phyloP scores from a whole-genome alignment of 2,797 vertebrate species.

The Phataginus tricuspis region DNA sequence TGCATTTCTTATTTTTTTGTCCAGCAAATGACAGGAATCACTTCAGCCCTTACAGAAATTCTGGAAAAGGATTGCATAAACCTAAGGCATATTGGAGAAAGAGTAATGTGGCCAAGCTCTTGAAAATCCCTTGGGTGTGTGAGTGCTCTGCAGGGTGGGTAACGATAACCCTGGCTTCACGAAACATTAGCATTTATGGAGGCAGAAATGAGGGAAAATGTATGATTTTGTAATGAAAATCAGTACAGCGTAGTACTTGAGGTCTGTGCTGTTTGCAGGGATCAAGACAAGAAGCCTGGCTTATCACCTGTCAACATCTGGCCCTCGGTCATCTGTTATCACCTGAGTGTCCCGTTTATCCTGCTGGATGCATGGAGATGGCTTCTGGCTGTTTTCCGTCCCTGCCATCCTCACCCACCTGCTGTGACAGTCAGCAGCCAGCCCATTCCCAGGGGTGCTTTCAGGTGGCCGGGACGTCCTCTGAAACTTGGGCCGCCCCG shows the following conservation, averaged over 20 bases:
- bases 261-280: background rate
- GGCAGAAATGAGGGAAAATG: background rate
- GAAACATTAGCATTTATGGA: rapidly evolving
- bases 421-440: no score
- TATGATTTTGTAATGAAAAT: no score
- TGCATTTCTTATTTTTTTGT: background rate
- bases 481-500: rapidly evolving
- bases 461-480: rapidly evolving
- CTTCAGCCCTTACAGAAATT: no score
- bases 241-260: rapidly evolving
- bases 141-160: rapidly evolving
- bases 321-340: no score
- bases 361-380: rapidly evolving
- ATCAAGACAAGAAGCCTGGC: background rate
- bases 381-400: background rate
- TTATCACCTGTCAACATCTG: background rate
- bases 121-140: background rate
- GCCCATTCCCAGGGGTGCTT: rapidly evolving
- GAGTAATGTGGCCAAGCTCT: rapidly evolving
- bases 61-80: background rate
- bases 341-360: rapidly evolving
- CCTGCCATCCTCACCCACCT: background rate
- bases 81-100: background rate
- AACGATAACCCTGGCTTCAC: rapidly evolving
- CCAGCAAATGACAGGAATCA: background rate